These are phyloP conservation scores for Brachypteracias leptosomus DNA, from an alignment of 2,113 vertebrate genomes.

Conservation along the genomic window DNA sequence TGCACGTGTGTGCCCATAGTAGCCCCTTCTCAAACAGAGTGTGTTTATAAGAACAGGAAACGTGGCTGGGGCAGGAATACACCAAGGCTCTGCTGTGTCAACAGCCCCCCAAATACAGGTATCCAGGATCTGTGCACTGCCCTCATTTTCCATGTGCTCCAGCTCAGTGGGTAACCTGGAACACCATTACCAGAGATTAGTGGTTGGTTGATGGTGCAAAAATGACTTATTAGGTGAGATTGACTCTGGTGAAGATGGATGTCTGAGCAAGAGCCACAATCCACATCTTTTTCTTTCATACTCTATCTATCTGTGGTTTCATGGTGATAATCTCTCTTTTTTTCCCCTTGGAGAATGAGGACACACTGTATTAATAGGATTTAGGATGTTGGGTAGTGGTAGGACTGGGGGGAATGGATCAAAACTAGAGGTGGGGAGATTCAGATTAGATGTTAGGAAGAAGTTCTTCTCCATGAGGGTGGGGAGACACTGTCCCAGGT, in stretches of 20 bases:
- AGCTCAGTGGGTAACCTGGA: neutral
- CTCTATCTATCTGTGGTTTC: neutral
- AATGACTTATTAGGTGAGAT: constrained; percentile 34
- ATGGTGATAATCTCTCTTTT: neutral
- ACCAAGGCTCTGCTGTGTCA: constrained; percentile 56
- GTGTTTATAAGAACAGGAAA: constrained; percentile 67
- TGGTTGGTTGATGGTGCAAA: neutral
- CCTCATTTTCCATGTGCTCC: constrained; percentile 34
- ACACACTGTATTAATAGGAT: neutral
- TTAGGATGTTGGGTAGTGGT: no score
- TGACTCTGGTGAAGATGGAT: neutral
- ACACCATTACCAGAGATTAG: neutral
- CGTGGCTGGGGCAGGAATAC: constrained; percentile 47
- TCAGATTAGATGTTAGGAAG: no score
- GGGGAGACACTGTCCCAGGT: no score
- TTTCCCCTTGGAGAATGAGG: neutral
- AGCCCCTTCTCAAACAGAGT: constrained; percentile 54
- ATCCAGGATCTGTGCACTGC: constrained; percentile 61
- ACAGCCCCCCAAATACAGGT: constrained; percentile 60
- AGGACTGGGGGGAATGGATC: no score
- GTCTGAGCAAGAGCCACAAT: neutral
- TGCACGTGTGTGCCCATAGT: constrained; percentile 51
- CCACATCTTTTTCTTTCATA: neutral
- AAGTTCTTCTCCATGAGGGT: no score
- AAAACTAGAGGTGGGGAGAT: no score